A percentile compares a stretch with the other conserved stretches of the same genome.
phyloP scores from a whole-genome alignment of 1,140 invertebrate genomes.

The Drosophila sproati region DNA sequence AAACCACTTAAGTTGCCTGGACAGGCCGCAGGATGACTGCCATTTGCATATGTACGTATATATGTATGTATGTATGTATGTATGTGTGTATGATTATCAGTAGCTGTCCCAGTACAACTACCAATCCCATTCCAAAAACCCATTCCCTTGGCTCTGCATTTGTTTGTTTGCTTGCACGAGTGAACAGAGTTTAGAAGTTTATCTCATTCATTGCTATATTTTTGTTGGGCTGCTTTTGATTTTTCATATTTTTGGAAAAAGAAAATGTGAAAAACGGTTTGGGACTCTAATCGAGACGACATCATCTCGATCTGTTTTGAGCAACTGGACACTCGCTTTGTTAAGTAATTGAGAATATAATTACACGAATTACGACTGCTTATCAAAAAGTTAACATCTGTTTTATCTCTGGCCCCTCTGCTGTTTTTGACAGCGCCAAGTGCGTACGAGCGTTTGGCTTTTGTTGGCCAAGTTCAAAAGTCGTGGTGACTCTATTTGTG shows the following conservation, averaged over 20 bases:
- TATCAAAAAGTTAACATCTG: conserved; percentile 71
- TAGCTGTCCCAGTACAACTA: not conserved
- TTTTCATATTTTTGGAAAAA: conserved; percentile 44
- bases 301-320: conserved; percentile 50
- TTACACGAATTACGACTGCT: conserved; percentile 77
- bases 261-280: conserved; percentile 55
- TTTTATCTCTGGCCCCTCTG: conserved; percentile 54
- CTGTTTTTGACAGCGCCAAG: conserved; percentile 68
- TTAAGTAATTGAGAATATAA: conserved; percentile 81
- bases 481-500: conserved; percentile 33
- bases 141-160: conserved; percentile 38
- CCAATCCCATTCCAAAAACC: conserved; percentile 1
- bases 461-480: conserved; percentile 52
- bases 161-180: conserved; percentile 55
- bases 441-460: conserved; percentile 52
- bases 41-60: conserved; percentile 74
- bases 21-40: conserved; percentile 62
- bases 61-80: not conserved
- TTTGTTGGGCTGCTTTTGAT: conserved; percentile 65
- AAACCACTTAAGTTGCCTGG: conserved; percentile 76
- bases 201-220: conserved; percentile 75
- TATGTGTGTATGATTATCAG: not conserved
- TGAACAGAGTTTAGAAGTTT: conserved; percentile 73
- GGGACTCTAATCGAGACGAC: conserved; percentile 54
- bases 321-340: conserved; percentile 27